Evolutionary conservation across 2,888 invertebrate species (phyloP), one percentile per base, ranked within the genome.

Genomic region (Drosophila sordidapex): DNA sequence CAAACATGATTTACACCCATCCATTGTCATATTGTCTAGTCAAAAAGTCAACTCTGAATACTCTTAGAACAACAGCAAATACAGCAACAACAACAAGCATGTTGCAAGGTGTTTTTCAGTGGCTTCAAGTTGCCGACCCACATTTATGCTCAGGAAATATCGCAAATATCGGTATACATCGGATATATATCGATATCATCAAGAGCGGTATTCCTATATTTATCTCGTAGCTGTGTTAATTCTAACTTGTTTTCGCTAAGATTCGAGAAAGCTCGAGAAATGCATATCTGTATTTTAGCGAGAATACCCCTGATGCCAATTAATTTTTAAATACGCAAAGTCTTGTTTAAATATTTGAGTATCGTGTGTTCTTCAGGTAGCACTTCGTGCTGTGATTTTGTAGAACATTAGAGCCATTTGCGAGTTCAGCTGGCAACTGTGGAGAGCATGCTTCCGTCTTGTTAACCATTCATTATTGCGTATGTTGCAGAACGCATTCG

Each of bases 1-100:
- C 74, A 84, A 89, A 81, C 90, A 86, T 88, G 89, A 86, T 86
- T 86, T 86, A 86, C 85, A 86, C 89, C 82, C 72, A 75, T 69
- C 90, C 81, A 86, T 86, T 90, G 86, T 85, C 80, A 70, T 79
- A 80, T 73, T 89, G 83, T 87, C 77, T 79, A 69, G 70, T 70
- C 74, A 62, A 65, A 82, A 76, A 87, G 70, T 74, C 73, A 79
- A 57, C 58, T 67, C 49, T 62, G 58, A 69, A 68, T 69, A 74
- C 46, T 54, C 74, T 33, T 8, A 49, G 52, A 29, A 43, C 64
- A 54, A 27, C 43, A 46, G 51, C 36, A 58, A 38, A 40, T 21
- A 27, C 27, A 31, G 21, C 52, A 13, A 35, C 10, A 54, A n/a
- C 43, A 56, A 31, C 36, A 60, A 25, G 15, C 8, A 15, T 35